Evolutionary conservation across 2,797 vertebrate species (phyloP), one percentile per base, ranked within the genome.

Genomic region (Esox masquinongy): DNA sequence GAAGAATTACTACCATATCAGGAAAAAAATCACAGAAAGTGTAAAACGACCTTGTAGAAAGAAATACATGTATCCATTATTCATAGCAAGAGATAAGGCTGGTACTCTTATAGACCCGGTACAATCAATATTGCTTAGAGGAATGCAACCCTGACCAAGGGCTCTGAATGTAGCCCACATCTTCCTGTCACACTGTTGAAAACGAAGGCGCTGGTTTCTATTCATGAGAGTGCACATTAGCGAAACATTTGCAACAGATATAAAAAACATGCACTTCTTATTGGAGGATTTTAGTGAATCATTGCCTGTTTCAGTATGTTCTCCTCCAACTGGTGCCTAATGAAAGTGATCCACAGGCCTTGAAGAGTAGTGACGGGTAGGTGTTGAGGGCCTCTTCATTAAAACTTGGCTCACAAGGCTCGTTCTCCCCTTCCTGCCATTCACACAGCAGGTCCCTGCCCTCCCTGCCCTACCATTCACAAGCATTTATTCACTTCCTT

Each of bases 401-500:
- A 61, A 61, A 61, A 61, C 56, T 6, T 12, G 22, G 22, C 56
- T 61, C 56, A 26, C 56, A 26, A 24, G 22, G 56, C 56, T 24
- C 12, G 36, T 39, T 39, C 43, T 47, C 9, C 43, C 43, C 22
- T 61, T 24, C 22, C 56, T 61, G 56, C 56, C 22, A 12, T 61
- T 47, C 43, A 47, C 43, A 61, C 56, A 61, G 11, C 56, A 61
- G 56, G 22, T 47, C 56, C 24, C 56, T 61, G 64, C 64, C 31
- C 70, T 72, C 34, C 70, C 70, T 72, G 29, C 29, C 4, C 53
- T 72, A 56, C 51, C 22, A 22, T 19, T 17, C 17, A 39, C 31
- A 68, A 29, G n/a, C 66, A 31, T 51, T 70, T 70, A 49, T 36
- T 31, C 51, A 72, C 70, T 72, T 72, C 70, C 70, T 72, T 72